Evolutionary conservation across 2,888 invertebrate species (phyloP).

Genomic region (Nephrotoma flavescens): DNA sequence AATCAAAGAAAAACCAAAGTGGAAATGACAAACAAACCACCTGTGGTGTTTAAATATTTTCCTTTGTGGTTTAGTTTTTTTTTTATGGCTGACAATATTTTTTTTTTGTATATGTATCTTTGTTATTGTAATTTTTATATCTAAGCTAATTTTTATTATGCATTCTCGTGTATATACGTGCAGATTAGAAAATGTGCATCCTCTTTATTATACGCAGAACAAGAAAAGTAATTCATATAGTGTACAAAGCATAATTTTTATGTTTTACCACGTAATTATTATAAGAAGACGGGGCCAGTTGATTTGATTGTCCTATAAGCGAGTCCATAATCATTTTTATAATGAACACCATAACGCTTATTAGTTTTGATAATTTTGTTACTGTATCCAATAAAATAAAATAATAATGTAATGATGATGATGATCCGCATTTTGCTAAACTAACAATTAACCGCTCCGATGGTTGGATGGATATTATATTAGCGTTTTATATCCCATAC

Average conservation of each 20-base stretch:
- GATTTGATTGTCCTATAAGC: not conserved
- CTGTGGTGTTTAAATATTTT: not conserved
- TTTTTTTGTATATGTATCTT: not conserved
- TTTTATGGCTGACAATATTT: not conserved
- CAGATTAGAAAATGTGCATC: not conserved
- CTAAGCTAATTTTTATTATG: not conserved
- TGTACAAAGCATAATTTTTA: not conserved
- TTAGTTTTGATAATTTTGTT: not conserved
- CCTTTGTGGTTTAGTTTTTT: not conserved
- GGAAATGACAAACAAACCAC: not conserved
- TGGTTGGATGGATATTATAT: not conserved
- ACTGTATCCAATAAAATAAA: not conserved
- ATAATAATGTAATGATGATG: not conserved
- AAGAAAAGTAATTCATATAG: not conserved
- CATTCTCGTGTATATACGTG: not conserved
- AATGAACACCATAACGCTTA: not conserved
- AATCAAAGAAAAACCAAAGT: not conserved
- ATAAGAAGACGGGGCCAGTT: not conserved
- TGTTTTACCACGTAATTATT: not conserved
- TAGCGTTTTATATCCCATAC: not conserved
- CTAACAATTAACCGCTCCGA: not conserved
- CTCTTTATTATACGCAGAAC: not conserved
- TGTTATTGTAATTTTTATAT: too few relatives aligned
- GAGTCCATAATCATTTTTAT: not conserved
- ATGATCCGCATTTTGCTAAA: not conserved